phyloP scores from a whole-genome alignment of 2,797 vertebrate genomes.

The Gorsachius magnificus region DNA sequence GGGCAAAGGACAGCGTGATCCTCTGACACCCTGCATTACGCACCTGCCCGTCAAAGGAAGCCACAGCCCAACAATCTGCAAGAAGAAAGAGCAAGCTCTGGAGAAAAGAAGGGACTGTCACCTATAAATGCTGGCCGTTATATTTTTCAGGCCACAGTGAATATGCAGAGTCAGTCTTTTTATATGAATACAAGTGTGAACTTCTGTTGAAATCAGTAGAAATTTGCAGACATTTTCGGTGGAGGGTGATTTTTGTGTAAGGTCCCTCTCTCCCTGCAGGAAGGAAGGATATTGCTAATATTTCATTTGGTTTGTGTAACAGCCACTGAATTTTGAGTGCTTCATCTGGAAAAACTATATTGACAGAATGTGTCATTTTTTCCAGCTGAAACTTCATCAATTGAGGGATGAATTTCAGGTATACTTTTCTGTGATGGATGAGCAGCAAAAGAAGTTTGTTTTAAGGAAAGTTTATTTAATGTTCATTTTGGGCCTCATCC shows the following conservation, averaged over 20 bases:
- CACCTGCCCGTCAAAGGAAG: not conserved
- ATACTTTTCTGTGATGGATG: not conserved
- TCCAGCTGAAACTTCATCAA: not conserved
- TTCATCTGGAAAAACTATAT: not conserved
- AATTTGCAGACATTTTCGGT: not conserved
- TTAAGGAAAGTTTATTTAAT: not conserved
- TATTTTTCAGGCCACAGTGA: not conserved
- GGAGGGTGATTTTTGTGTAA: not conserved
- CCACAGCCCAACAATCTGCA: not conserved
- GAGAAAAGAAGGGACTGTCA: not conserved
- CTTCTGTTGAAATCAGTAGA: not conserved
- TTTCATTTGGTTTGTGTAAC: not conserved
- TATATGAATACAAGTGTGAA: not conserved
- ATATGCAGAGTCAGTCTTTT: not conserved
- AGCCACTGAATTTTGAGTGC: not conserved
- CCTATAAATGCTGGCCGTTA: not conserved
- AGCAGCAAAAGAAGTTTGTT: not conserved
- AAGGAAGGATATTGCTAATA: not conserved
- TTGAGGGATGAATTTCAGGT: not conserved
- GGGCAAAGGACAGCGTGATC: not conserved
- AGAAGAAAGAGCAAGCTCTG: not conserved
- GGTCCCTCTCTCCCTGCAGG: not conserved
- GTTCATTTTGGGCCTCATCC: not conserved
- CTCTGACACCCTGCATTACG: not conserved
- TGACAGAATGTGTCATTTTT: not conserved